phyloP scores from a whole-genome alignment of 2,113 vertebrate species.

The Octodon degus region DNA sequence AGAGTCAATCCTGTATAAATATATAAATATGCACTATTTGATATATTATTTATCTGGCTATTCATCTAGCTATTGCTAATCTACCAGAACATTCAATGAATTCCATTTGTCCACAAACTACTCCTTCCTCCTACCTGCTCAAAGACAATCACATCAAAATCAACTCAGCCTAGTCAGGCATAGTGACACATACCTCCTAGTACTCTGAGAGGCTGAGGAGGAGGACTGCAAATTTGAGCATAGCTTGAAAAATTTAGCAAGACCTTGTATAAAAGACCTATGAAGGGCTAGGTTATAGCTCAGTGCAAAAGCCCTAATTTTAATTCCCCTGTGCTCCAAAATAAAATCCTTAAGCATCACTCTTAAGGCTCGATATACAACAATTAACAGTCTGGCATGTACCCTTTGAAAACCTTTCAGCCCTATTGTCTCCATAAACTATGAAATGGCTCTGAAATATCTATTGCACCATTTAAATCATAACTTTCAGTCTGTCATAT shows the following conservation, averaged over 20 bases:
- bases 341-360: neutral
- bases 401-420: constrained; percentile 33
- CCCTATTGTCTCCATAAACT: constrained; percentile 31
- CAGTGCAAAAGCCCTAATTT: neutral
- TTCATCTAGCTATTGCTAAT: neutral
- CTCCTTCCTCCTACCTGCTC: neutral
- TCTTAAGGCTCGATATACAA: neutral
- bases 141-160: constrained; percentile 8
- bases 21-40: constrained; percentile 8
- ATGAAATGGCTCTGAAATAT: constrained; percentile 32
- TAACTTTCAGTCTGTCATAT: constrained; percentile 19
- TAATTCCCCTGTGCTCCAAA: neutral
- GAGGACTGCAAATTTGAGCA: neutral
- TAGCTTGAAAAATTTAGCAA: neutral
- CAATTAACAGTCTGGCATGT: neutral
- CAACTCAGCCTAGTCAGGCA: neutral
- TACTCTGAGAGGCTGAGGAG: neutral
- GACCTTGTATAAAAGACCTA: neutral
- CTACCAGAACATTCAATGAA: neutral
- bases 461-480: constrained; percentile 39
- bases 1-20: neutral
- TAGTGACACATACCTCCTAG: neutral
- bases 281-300: neutral
- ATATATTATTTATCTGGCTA: neutral
- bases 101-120: neutral